A percentile compares a stretch with the other conserved stretches of the same genome.
These are phyloP conservation scores for Sardinella longiceps DNA, from an alignment of 2,797 vertebrate species.

Conservation along the genomic window DNA sequence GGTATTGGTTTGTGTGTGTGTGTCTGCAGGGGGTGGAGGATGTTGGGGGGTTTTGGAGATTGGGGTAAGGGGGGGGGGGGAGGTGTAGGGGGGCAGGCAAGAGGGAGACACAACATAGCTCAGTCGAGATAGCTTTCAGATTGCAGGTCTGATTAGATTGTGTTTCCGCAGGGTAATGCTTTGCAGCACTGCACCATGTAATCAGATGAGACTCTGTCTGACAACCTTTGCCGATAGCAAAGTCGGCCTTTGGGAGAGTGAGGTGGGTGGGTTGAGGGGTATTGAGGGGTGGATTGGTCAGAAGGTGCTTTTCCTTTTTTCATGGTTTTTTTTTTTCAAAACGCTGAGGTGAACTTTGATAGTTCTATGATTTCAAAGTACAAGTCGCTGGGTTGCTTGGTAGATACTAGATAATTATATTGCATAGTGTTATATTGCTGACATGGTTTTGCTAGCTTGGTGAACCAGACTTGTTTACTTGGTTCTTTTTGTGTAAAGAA, in stretches of 20 bases:
- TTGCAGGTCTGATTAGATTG: slow-evolving; percentile 52
- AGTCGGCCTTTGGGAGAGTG: neutral
- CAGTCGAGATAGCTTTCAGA: slow-evolving; percentile 25
- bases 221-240: slow-evolving; percentile 43
- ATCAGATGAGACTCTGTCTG: slow-evolving; percentile 49
- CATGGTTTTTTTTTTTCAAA: neutral
- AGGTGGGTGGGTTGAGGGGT: neutral
- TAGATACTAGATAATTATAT: too few species aligned
- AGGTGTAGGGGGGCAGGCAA: neutral
- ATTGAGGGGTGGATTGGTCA: neutral
- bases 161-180: slow-evolving; percentile 46
- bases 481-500: too few species aligned
- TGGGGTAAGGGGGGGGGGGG: neutral
- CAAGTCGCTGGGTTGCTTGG: too few species aligned
- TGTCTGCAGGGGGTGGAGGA: neutral
- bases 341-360: neutral
- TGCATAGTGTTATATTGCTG: too few species aligned
- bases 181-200: slow-evolving; percentile 50
- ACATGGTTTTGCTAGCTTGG: too few species aligned
- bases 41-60: neutral
- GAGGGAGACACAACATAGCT: slow-evolving; percentile 16
- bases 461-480: too few species aligned
- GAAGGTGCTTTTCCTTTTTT: neutral
- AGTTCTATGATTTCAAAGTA: neutral
- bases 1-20: neutral